Base-by-base conservation (phyloP, 2,113 vertebrate genomes). In the Athene noctua region DNA sequence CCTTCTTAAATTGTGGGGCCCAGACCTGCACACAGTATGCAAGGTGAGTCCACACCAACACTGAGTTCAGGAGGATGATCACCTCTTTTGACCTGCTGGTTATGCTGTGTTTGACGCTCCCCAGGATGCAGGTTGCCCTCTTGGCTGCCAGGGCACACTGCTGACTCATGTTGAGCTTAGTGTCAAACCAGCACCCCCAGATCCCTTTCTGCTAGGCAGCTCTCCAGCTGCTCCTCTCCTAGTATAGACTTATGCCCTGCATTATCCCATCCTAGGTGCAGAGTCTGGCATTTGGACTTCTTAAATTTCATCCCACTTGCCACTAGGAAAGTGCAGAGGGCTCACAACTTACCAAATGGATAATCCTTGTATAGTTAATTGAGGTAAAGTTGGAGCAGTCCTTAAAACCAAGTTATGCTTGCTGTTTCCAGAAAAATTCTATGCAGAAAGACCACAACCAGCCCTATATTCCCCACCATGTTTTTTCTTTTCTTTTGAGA, bases 41-140 rank as follows among this genome's bases (percentile, higher is more conserved):
- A 27, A 54, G 46, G 42, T 27, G 73, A 84, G 54, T 58, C 54
- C 0, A 0, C n/a, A 30, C 36, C 0, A 1, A 19, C 0, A 4
- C 51, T 21, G 30, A 63, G 34, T 8, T 46, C n/a, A 83, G 57
- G 0, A 1, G 42, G 32, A 32, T 13, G 30, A 46, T 15, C 52
- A 10, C 11, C 20, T 59, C 62, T 51, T 19, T 66, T 40, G 38
- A 23, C 72, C 0, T 0, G 11, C 32, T 54, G 59, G 32, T 30
- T 34, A 17, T 26, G 14, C 32, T 15, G 59, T 19, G 66, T 32
- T 79, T 58, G 40, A 74, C 42, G 34, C 27, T 51, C 8, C 6
- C 16, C 46, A n/a, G 47, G 59, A 57, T 17, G 46, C 1, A 2
- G 40, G 52, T 26, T 62, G 57, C 30, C 75, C 6, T 67, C 62